Conservation (phyloP, 2,113 vertebrate genomes). For the Calidris pygmaea region DNA sequence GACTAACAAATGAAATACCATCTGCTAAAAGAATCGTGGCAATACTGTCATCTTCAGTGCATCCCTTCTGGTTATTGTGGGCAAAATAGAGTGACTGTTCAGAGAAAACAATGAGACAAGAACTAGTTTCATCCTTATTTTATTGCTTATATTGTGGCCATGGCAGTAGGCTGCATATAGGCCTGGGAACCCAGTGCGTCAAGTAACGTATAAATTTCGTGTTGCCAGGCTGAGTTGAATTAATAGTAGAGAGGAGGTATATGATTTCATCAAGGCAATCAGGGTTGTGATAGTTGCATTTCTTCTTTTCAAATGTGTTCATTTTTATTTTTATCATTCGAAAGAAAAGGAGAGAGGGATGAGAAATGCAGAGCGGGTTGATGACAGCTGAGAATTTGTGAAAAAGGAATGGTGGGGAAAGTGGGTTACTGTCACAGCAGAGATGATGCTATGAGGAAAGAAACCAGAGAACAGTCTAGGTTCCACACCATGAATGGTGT, state of each 20-base stretch:
- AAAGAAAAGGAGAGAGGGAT: neutral
- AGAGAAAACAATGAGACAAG: neutral
- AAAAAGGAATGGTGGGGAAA: neutral
- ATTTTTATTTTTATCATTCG: neutral
- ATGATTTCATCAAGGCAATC: neutral
- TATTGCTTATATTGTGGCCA: neutral
- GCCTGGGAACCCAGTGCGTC: neutral
- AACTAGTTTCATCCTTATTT: neutral
- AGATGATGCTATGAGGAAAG: neutral
- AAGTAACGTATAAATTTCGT: too few relatives aligned
- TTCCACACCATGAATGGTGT: fast-evolving
- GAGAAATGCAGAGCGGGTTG: neutral
- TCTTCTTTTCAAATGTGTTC: neutral
- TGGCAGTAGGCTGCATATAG: neutral
- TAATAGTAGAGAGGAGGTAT: neutral
- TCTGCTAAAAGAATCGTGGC: neutral
- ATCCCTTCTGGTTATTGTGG: neutral
- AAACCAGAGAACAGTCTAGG: neutral
- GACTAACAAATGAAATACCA: neutral
- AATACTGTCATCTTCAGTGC: neutral
- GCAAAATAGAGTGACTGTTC: neutral
- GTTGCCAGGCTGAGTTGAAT: neutral
- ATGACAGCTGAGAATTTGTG: neutral
- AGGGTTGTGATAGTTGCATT: neutral
- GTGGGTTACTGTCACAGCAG: neutral